A percentile compares a stretch with the other conserved stretches of the same genome.
Conservation (phyloP, 1,140 invertebrate species). For the Gyrodactylus salaris region DNA sequence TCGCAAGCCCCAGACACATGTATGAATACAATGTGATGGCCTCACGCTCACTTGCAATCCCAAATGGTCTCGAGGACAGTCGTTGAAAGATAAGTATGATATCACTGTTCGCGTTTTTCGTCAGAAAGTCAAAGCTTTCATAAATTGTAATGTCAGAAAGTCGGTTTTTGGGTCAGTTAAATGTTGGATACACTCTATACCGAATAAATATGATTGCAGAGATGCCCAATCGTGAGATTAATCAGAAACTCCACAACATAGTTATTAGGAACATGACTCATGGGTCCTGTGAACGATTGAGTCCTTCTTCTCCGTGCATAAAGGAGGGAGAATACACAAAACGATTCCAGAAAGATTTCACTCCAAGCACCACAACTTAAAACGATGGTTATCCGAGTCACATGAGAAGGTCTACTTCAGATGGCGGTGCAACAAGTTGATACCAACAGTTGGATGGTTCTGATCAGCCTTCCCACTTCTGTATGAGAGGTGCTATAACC, state of each 20-base stretch:
- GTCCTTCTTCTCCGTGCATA: background rate
- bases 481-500: too few species aligned
- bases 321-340: background rate
- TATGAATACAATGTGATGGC: too few species aligned
- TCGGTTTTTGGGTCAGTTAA: slow-evolving; percentile 14
- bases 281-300: background rate
- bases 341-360: background rate
- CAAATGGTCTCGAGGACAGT: too few species aligned
- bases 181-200: slow-evolving; percentile 16
- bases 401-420: background rate
- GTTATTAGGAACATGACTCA: background rate
- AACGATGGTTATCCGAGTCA: background rate
- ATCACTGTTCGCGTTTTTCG: slow-evolving; percentile 21
- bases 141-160: slow-evolving; percentile 17
- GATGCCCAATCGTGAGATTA: background rate
- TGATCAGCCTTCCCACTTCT: too few species aligned
- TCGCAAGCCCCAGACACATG: background rate
- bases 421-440: background rate
- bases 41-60: too few species aligned
- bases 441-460: too few species aligned
- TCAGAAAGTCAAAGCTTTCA: slow-evolving; percentile 20
- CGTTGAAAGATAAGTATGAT: too few species aligned
- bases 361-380: background rate
- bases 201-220: too few species aligned
- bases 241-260: background rate